Evolutionary conservation across 2,888 invertebrate genomes (phyloP), one percentile per base, ranked within the genome.

Genomic region (Eristalinus sepulchralis): DNA sequence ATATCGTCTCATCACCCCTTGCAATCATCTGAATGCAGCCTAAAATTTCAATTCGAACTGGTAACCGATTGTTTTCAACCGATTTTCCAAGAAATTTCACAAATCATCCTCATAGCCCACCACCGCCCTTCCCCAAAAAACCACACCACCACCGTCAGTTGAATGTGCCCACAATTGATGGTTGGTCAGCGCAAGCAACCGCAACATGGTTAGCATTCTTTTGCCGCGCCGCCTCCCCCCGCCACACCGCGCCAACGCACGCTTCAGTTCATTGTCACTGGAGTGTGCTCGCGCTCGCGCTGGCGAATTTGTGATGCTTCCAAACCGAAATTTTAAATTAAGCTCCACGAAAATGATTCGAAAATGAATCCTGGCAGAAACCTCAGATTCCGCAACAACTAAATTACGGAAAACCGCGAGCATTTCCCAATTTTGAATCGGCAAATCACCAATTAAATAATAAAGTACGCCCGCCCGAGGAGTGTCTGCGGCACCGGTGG

Each of bases 371-470:
- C 79, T 17, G 34, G 36, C 24, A 80, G 59, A 70, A 82, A 82
- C 76, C 81, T 82, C 81, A 81, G 70, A 64, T 64, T 53, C 75
- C 70, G 59, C 70, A 76, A 82, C 70, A 81, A 64, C 70, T 82
- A 76, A 82, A 82, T 82, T 76, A 82, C 67, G 68, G 55, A 62
- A 75, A 81, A 81, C 80, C 68, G 31, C 39, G 31, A 47, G 59
- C 68, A 82, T 76, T 76, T 76, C 64, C 81, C 68, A 64, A 82
- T 82, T 82, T 68, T 59, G 55, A 70, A 82, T 76, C 81, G 59
- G 70, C 76, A 81, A 81, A 81, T 75, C 75, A 75, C 81, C 81
- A 82, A 70, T 76, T 82, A 82, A 76, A 76, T 82, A 82, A 82
- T 82, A 82, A 70, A 75, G 62, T 60, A 71, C 47, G 47, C 17